Conservation (phyloP, 1,140 invertebrate genomes). For the Brachionus rubens region DNA sequence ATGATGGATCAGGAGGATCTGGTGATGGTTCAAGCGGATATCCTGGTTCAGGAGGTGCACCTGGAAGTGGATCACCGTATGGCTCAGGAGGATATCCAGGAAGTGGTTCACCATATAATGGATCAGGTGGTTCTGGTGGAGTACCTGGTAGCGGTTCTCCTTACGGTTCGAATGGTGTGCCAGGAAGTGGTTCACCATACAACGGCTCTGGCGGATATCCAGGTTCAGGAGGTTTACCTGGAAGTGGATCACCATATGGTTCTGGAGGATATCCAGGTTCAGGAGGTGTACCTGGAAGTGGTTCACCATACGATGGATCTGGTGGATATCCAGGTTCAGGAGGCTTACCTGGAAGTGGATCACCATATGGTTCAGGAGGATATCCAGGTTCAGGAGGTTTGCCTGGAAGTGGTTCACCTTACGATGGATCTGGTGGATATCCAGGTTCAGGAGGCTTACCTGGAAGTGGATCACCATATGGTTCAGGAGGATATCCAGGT, state of each 20-base stretch:
- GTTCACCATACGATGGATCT: no score
- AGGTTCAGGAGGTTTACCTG: background rate
- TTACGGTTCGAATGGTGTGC: background rate
- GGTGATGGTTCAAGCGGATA: no score
- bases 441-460: background rate
- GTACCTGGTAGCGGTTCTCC: background rate
- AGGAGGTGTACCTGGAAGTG: no score
- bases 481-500: no score
- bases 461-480: no score
- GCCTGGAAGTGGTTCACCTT: background rate
- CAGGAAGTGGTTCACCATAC: background rate
- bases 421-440: background rate
- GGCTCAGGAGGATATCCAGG: no score
- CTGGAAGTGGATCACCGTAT: no score
- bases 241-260: no score
- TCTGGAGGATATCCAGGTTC: no score
- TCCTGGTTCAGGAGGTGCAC: no score
- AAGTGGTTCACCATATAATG: background rate
- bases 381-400: background rate
- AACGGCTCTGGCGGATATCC: background rate
- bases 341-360: background rate
- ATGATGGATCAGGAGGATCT: background rate
- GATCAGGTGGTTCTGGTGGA: background rate
- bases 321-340: background rate
- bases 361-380: no score